A percentile compares a stretch with the other conserved stretches of the same genome.
Conservation (phyloP, 2,888 invertebrate species). For the Ischnura elegans region DNA sequence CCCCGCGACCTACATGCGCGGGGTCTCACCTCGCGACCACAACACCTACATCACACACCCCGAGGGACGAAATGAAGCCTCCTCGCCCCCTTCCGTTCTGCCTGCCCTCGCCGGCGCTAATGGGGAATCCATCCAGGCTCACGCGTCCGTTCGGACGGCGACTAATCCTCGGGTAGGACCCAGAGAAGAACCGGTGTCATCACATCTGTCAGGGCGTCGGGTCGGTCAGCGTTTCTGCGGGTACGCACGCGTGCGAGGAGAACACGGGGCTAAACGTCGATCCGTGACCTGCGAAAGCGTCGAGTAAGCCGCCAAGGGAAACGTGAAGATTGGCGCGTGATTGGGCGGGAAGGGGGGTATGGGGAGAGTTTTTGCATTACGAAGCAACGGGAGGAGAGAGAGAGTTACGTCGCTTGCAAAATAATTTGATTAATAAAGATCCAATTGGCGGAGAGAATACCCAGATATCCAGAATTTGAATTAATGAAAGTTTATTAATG, state of each 20-base stretch:
- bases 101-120: background rate
- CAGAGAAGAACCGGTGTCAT: background rate
- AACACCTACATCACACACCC: background rate
- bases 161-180: background rate
- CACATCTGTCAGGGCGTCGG: background rate
- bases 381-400: background rate
- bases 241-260: background rate
- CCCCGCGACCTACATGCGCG: background rate
- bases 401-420: too few species aligned
- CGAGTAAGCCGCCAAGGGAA: background rate
- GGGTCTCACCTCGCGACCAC: background rate
- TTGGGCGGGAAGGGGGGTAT: background rate
- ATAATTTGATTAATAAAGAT: too few species aligned
- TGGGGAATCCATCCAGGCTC: background rate
- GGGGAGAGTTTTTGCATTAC: background rate
- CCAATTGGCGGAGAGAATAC: too few species aligned
- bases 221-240: background rate
- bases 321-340: background rate
- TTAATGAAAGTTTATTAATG: too few species aligned
- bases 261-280: background rate
- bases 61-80: background rate
- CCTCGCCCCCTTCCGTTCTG: background rate
- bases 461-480: too few species aligned
- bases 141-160: background rate
- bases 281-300: background rate